Conservation (phyloP, 2,113 vertebrate genomes). For the Eurystomus gularis region DNA sequence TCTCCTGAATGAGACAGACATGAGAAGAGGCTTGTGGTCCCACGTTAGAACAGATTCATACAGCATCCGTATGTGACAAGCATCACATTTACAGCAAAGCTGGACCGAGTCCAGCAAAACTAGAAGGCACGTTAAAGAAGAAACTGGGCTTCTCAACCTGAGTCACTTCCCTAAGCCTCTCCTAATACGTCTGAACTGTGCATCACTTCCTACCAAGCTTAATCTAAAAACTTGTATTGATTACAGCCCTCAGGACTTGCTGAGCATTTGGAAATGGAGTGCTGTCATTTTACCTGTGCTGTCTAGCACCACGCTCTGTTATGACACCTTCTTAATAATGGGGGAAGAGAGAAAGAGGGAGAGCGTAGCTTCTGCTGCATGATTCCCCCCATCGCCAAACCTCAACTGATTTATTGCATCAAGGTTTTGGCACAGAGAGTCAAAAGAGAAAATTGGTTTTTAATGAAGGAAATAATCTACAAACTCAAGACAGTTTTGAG, state of each 20-base stretch:
- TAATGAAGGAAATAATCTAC: conserved; percentile 40
- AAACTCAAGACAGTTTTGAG: neutral
- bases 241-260: conserved; percentile 8
- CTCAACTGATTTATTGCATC: neutral
- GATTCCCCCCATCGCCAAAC: neutral
- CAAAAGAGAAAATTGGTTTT: neutral
- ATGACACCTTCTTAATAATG: neutral
- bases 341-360: neutral
- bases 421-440: neutral
- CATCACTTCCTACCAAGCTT: neutral
- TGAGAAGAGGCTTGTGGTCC: neutral
- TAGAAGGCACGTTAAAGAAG: neutral
- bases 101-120: neutral
- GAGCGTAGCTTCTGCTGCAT: neutral
- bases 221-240: neutral
- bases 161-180: neutral
- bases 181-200: neutral
- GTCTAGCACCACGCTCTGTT: neutral
- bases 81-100: neutral
- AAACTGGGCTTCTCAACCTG: neutral
- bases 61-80: neutral
- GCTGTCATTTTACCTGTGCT: neutral
- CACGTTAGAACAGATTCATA: neutral
- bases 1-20: neutral
- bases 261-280: neutral